Conservation (phyloP, 2,113 vertebrate species). For the Varanus komodoensis region DNA sequence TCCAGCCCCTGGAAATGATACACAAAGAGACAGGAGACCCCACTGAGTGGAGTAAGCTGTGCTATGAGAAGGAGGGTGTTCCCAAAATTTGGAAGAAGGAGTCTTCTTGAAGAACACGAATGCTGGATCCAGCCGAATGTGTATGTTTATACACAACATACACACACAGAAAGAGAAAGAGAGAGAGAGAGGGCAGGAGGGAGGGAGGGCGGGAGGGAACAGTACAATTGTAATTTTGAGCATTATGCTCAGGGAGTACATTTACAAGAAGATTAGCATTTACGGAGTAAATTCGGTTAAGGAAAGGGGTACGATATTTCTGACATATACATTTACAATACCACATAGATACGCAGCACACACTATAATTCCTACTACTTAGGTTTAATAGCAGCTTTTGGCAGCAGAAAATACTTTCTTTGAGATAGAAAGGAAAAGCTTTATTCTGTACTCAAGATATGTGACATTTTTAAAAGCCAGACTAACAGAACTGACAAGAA, state of each 20-base stretch:
- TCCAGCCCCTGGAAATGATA: too few relatives aligned
- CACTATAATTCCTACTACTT: neutral
- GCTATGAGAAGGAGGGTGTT: too few relatives aligned
- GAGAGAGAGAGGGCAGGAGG: too few relatives aligned
- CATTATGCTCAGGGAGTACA: neutral
- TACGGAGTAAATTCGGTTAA: neutral
- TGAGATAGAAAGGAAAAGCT: neutral
- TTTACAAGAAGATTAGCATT: neutral
- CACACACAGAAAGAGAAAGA: too few relatives aligned
- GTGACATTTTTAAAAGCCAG: conserved; percentile 9
- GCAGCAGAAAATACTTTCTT: neutral
- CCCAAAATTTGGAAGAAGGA: too few relatives aligned
- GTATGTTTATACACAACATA: too few relatives aligned
- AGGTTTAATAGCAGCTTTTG: neutral
- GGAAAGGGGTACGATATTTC: neutral
- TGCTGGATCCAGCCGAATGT: too few relatives aligned
- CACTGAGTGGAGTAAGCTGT: too few relatives aligned
- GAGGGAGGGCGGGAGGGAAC: too few relatives aligned
- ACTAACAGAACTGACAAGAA: conserved; percentile 19
- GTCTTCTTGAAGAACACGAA: too few relatives aligned
- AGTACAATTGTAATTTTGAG: neutral
- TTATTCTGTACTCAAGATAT: neutral
- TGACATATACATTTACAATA: neutral
- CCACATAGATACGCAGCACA: neutral
- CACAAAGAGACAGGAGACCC: too few relatives aligned